Conservation (phyloP, 2,888 invertebrate species). For the Adela reaumurella region DNA sequence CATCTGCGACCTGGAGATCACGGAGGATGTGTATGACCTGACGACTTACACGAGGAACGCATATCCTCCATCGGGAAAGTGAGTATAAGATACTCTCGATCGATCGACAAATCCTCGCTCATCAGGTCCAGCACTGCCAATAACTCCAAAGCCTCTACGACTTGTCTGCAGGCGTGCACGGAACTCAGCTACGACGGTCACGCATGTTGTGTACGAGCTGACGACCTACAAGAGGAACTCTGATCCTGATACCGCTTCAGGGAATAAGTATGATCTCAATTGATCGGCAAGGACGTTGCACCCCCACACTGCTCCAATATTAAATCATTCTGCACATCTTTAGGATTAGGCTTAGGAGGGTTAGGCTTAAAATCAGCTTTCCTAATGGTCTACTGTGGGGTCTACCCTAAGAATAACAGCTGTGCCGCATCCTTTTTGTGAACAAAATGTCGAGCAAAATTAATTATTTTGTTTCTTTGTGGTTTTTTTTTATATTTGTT, state of each 20-base stretch:
- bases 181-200: conserved; percentile 59
- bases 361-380: too few relatives aligned
- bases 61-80: conserved; percentile 18
- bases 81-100: conserved; percentile 1
- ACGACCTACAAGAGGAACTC: conserved; percentile 16
- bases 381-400: too few relatives aligned
- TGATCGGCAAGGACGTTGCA: conserved; percentile 16
- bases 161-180: conserved; percentile 56
- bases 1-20: conserved; percentile 50
- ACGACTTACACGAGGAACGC: conserved; percentile 16
- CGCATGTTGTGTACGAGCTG: conserved; percentile 52
- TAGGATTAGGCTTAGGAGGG: too few relatives aligned
- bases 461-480: too few relatives aligned
- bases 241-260: conserved; percentile 18
- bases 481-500: too few relatives aligned
- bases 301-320: too few relatives aligned
- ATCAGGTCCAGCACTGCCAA: conserved; percentile 7
- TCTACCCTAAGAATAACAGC: too few relatives aligned
- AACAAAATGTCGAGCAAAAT: too few relatives aligned
- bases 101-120: conserved; percentile 15
- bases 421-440: too few relatives aligned
- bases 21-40: conserved; percentile 52
- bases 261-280: conserved; percentile 7
- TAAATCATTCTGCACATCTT: too few relatives aligned
- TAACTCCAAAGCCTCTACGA: conserved; percentile 7